Base-by-base conservation (phyloP, 1,140 invertebrate genomes). In the Frieseomelitta varia region DNA sequence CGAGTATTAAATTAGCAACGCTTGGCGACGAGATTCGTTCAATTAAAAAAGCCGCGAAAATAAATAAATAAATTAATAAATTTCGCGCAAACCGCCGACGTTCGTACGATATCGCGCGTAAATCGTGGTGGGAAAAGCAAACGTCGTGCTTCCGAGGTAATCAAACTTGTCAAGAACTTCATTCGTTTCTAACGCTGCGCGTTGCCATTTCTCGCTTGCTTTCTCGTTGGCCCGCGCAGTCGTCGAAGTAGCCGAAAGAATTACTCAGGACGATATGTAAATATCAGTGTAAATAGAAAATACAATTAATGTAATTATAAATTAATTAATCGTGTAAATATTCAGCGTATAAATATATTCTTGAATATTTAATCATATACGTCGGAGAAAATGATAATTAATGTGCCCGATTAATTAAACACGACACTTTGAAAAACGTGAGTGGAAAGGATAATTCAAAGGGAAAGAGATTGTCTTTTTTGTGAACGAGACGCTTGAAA, bases 51-150 rank as follows among this genome's bases (percentile, higher is more conserved):
- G 55, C 21, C n/a, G 27, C 39, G 11, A 74, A 67, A 81, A 55
- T 75, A 67, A 81, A 81, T 75, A 75, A 81, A 81, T 75, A 75
- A 81, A 81, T 75, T 67, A 81, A 81, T 81, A 75, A 81, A 81
- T 75, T 47, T 75, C 27, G 71, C 34, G 30, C 55, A 8, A 14
- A 30, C 24, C n/a, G 17, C 27, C 17, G 21, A 24, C n/a, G 79
- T 74, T 74, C 39, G 39, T 61, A 72, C 34, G 51, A 74, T 75
- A 55, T 24, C 74, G 56, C 27, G 21, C 30, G 79, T 81, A 81
- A 74, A 81, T 81, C 58, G 58, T 55, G 15, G 61, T 30, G 61
- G 71, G 71, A 71, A 71, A 34, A 55, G 30, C 10, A 24, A 24
- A n/a, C 21, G 17, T 1, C 53, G 30, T 17, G 17, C n/a, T 69